Percentiles rank a stretch among this genome's conserved stretches.
Conservation (phyloP, 1,140 invertebrate species). For the Lasioglossum baleicum region DNA sequence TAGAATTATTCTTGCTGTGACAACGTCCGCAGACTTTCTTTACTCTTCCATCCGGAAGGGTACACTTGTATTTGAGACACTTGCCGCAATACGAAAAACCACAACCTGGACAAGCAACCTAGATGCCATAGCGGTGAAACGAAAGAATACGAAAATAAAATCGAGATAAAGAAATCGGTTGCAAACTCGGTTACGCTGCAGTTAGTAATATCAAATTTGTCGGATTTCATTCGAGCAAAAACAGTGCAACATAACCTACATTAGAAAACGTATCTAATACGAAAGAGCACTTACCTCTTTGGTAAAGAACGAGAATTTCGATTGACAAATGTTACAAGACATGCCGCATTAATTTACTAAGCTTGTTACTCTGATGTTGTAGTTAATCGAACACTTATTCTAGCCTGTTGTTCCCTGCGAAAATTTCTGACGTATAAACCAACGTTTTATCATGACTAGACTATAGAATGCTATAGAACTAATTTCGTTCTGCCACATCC, state of each 20-base stretch:
- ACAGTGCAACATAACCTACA: slow-evolving; percentile 40
- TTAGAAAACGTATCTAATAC: slow-evolving; percentile 3
- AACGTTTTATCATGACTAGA: neutral
- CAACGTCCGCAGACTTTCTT: slow-evolving; percentile 75
- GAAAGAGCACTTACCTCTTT: slow-evolving; percentile 65
- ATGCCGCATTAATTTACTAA: slow-evolving; percentile 49
- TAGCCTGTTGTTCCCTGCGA: neutral
- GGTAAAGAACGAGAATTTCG: slow-evolving; percentile 72
- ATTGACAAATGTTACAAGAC: slow-evolving; percentile 73
- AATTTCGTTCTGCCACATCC: no score
- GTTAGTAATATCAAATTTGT: neutral
- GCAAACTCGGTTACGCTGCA: neutral
- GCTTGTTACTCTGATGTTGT: slow-evolving; percentile 1
- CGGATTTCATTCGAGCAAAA: neutral
- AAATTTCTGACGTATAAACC: slow-evolving; percentile 13
- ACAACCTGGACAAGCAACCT: slow-evolving; percentile 76
- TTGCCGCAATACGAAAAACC: slow-evolving; percentile 76
- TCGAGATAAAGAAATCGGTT: neutral
- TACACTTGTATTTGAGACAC: slow-evolving; percentile 76
- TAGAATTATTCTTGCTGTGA: slow-evolving; percentile 64
- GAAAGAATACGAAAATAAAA: slow-evolving; percentile 2
- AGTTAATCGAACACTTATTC: neutral
- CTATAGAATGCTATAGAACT: no score
- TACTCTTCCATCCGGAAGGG: slow-evolving; percentile 64
- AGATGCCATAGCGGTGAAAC: slow-evolving; percentile 29